phyloP scores from a whole-genome alignment of 2,113 vertebrate species.

The Nothocercus julius region DNA sequence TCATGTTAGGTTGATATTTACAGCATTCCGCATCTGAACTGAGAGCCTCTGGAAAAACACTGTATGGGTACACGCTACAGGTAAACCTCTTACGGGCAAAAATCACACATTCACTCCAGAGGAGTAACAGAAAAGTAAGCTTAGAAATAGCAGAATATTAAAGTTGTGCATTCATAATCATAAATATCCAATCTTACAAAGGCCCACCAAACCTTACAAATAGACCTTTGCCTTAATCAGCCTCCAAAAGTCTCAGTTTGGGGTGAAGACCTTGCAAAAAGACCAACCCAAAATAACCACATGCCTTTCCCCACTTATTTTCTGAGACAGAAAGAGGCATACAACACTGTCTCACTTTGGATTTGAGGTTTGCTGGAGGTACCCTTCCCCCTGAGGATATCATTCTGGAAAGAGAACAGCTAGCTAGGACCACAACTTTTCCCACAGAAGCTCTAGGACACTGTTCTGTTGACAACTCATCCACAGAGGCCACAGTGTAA shows the following conservation, averaged over 20 bases:
- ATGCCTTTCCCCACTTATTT: background rate
- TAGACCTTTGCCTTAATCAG: background rate
- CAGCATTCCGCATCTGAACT: background rate
- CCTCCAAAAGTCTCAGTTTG: background rate
- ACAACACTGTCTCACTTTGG: background rate
- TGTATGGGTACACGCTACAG: background rate
- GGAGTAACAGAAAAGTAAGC: background rate
- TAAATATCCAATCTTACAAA: background rate
- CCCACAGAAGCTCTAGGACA: background rate
- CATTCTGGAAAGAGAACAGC: background rate
- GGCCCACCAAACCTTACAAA: background rate
- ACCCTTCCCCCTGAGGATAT: background rate
- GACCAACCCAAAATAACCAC: background rate
- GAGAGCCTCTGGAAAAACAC: background rate
- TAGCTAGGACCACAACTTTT: background rate
- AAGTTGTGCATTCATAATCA: background rate
- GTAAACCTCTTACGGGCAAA: background rate
- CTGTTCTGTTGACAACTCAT: background rate
- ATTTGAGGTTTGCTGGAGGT: background rate
- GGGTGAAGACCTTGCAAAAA: background rate
- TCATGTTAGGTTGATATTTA: constrained; percentile 2
- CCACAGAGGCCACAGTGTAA: background rate
- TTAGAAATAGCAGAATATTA: background rate
- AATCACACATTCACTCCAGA: background rate
- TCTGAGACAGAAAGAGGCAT: background rate